phyloP scores from a whole-genome alignment of 2,888 invertebrate genomes.

The Nomada hirtipes region DNA sequence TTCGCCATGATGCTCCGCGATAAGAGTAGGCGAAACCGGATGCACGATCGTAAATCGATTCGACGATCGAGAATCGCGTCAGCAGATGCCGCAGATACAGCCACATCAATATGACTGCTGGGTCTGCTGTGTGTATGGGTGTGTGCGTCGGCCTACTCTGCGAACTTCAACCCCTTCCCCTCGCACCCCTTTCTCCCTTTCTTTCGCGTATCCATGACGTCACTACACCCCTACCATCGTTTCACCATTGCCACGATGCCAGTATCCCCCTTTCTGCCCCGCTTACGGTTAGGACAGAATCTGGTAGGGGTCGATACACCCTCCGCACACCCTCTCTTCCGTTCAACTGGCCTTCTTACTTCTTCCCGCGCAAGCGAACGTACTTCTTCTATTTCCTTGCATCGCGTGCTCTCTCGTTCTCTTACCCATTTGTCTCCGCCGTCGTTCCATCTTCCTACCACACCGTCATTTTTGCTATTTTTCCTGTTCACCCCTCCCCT shows the following conservation, averaged over 20 bases:
- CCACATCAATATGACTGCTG: not conserved
- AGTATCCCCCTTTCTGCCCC: not conserved
- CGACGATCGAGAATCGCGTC: constrained; percentile 58
- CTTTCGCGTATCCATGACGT: constrained; percentile 70
- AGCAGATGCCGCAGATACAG: constrained; percentile 26
- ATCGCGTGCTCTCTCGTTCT: constrained; percentile 23
- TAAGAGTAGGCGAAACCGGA: not conserved
- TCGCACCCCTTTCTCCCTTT: constrained; percentile 50
- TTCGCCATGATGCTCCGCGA: constrained; percentile 11
- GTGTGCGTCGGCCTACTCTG: constrained; percentile 64
- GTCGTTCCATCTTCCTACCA: constrained; percentile 4
- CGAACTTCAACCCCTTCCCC: constrained; percentile 63
- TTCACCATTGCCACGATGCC: constrained; percentile 32
- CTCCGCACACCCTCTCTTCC: constrained; percentile 49
- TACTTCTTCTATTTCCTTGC: constrained; percentile 1
- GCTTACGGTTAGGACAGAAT: constrained; percentile 72
- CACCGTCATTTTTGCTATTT: not conserved
- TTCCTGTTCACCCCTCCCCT: constrained; percentile 58
- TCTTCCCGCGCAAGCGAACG: not conserved
- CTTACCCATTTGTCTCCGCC: constrained; percentile 25
- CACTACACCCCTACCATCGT: constrained; percentile 58
- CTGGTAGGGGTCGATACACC: constrained; percentile 80
- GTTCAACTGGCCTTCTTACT: constrained; percentile 7
- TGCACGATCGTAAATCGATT: constrained; percentile 59
- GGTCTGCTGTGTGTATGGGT: constrained; percentile 1